Conservation (phyloP, 2,888 invertebrate species). For the Petrophora chlorosata region DNA sequence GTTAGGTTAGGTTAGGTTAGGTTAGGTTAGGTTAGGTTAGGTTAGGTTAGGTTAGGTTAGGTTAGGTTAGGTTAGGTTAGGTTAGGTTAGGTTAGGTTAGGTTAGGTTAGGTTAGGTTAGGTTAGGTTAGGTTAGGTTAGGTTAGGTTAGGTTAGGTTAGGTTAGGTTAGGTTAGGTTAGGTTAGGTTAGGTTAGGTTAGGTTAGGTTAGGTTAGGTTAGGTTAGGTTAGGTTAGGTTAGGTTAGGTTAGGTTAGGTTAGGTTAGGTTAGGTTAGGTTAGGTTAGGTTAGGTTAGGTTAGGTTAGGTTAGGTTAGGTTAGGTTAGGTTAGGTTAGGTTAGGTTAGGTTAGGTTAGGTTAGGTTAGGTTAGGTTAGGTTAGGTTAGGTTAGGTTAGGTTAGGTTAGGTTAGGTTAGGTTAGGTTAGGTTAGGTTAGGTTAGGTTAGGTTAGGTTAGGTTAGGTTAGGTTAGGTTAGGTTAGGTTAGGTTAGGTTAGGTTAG, state of each 20-base stretch:
- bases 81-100: slow-evolving; percentile 41
- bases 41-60: slow-evolving; percentile 42
- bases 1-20: slow-evolving; percentile 40
- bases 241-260: slow-evolving; percentile 36
- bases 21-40: slow-evolving; percentile 39
- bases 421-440: too few relatives aligned
- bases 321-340: slow-evolving; percentile 39
- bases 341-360: slow-evolving; percentile 36
- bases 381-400: slow-evolving; percentile 37
- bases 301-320: slow-evolving; percentile 36
- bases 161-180: slow-evolving; percentile 35
- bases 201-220: slow-evolving; percentile 35
- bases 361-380: slow-evolving; percentile 34
- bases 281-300: slow-evolving; percentile 40
- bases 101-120: slow-evolving; percentile 35
- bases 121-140: slow-evolving; percentile 28
- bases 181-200: slow-evolving; percentile 35
- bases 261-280: slow-evolving; percentile 33
- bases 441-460: too few relatives aligned
- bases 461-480: too few relatives aligned
- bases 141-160: slow-evolving; percentile 34
- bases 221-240: slow-evolving; percentile 39
- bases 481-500: too few relatives aligned
- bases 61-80: slow-evolving; percentile 42
- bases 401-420: too few relatives aligned